Evolutionary conservation across 2,888 invertebrate species (phyloP).

Genomic region (Ecliptopera silaceata): DNA sequence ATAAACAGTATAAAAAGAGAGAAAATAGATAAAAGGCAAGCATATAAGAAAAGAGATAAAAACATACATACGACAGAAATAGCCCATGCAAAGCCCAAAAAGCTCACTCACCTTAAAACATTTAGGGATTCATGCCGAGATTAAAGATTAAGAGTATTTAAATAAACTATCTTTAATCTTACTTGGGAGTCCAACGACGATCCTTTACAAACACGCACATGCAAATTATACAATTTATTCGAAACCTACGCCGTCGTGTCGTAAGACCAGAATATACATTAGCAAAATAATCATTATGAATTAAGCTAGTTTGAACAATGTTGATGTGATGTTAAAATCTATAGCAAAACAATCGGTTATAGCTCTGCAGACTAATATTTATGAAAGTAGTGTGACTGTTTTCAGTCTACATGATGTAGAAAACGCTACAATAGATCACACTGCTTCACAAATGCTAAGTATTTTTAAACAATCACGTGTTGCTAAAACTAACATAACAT

Average conservation of each 20-base stretch:
- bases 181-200: constrained; percentile 82
- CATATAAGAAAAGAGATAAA: constrained; percentile 52
- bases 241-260: constrained; percentile 52
- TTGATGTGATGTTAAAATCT: constrained; percentile 73
- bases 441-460: constrained; percentile 54
- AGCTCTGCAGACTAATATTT: constrained; percentile 74
- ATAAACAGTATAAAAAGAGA: constrained; percentile 64
- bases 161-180: constrained; percentile 69
- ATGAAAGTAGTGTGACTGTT: constrained; percentile 45
- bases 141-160: constrained; percentile 55
- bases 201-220: constrained; percentile 72
- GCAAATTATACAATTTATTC: constrained; percentile 57
- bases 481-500: constrained; percentile 78
- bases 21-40: constrained; percentile 59
- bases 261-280: constrained; percentile 62
- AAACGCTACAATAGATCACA: constrained; percentile 46
- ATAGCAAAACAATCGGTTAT: constrained; percentile 79
- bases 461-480: constrained; percentile 64
- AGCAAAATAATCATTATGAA: constrained; percentile 68
- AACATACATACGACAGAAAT: constrained; percentile 71
- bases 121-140: constrained; percentile 59
- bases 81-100: constrained; percentile 65
- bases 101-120: constrained; percentile 64
- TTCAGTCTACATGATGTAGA: constrained; percentile 34
- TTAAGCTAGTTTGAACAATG: constrained; percentile 73